A percentile compares a stretch with the other conserved stretches of the same genome.
These are phyloP conservation scores for Leptobrachium leishanense DNA, from an alignment of 2,113 vertebrate species.

Conservation along the genomic window DNA sequence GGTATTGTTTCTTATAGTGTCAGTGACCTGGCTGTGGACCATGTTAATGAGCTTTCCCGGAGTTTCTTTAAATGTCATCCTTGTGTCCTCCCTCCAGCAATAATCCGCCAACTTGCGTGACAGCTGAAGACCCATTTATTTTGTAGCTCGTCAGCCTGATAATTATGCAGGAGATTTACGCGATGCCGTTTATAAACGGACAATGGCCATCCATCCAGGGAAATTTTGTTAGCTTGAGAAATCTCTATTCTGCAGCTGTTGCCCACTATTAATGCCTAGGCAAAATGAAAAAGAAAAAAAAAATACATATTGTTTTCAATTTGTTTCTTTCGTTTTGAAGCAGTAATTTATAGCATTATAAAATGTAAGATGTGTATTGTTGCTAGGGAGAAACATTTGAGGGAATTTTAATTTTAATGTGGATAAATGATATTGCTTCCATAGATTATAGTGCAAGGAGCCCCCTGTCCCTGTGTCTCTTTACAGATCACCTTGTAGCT, in stretches of 20 bases:
- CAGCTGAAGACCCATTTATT: constrained; percentile 47
- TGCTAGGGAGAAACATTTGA: too few relatives aligned
- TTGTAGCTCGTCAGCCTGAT: constrained; percentile 44
- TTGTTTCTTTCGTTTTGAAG: too few relatives aligned
- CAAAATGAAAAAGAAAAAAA: neutral
- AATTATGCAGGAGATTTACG: constrained; percentile 52
- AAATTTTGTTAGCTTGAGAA: constrained; percentile 27
- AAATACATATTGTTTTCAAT: too few relatives aligned
- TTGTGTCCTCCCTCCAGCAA: constrained; percentile 50
- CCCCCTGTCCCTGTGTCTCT: too few relatives aligned
- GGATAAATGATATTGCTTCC: too few relatives aligned
- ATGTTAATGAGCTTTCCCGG: neutral
- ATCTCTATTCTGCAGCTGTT: constrained; percentile 25
- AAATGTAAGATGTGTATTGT: too few relatives aligned
- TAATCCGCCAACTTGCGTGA: constrained; percentile 48
- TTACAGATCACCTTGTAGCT: too few relatives aligned
- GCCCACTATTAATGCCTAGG: constrained; percentile 1
- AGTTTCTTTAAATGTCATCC: constrained; percentile 48
- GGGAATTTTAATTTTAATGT: too few relatives aligned
- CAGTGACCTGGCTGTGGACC: constrained; percentile 32
- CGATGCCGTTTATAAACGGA: constrained; percentile 52
- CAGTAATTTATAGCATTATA: too few relatives aligned
- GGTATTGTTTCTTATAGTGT: constrained; percentile 5
- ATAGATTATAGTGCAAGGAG: too few relatives aligned
- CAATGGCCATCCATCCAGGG: constrained; percentile 28